phyloP scores from a whole-genome alignment of 2,113 vertebrate species.

The Anoplopoma fimbria region DNA sequence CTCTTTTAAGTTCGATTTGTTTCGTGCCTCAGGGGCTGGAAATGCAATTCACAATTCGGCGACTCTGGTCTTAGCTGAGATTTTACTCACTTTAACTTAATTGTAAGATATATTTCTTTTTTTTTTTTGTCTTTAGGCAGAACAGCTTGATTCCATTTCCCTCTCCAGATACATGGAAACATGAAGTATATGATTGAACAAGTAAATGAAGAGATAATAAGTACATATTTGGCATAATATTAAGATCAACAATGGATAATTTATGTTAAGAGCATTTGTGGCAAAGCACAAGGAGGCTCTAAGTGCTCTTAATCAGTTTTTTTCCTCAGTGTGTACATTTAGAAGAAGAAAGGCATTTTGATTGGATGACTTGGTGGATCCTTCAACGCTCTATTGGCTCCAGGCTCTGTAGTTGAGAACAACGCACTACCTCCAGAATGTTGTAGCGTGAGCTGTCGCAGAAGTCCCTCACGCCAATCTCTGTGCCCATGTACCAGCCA shows the following conservation, averaged over 20 bases:
- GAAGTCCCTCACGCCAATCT: constrained; percentile 97
- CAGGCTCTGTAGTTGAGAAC: constrained; percentile 24
- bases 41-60: constrained; percentile 6
- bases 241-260: neutral
- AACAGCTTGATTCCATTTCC: neutral
- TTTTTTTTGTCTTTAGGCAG: neutral
- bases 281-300: neutral
- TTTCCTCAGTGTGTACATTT: neutral
- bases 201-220: neutral
- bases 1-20: neutral
- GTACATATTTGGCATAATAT: neutral
- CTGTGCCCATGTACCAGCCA: constrained; percentile 99
- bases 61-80: neutral
- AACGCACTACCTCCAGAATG: constrained; percentile 91
- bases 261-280: neutral
- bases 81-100: constrained; percentile 11
- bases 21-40: neutral
- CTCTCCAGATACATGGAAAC: neutral
- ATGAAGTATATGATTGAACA: neutral
- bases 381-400: no score
- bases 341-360: constrained; percentile 15
- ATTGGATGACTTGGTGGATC: constrained; percentile 47
- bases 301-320: constrained; percentile 4
- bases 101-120: neutral
- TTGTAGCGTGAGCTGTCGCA: constrained; percentile 97